A percentile compares a stretch with the other conserved stretches of the same genome.
These are phyloP conservation scores for Hippolais icterina DNA, from an alignment of 2,113 vertebrate genomes.

Conservation along the genomic window DNA sequence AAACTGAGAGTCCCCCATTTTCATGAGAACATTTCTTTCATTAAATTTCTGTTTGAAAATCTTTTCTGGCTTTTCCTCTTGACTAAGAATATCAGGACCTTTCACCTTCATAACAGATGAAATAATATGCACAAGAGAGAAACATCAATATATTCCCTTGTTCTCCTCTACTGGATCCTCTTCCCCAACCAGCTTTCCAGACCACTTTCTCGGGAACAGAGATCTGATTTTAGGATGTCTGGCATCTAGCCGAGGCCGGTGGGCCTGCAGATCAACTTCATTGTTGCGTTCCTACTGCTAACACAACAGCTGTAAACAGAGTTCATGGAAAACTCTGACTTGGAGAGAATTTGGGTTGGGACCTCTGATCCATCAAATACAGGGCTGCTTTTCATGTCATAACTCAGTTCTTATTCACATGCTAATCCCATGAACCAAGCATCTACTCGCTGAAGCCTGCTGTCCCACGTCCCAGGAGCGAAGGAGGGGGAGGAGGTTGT, in stretches of 20 bases:
- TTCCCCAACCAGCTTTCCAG: neutral
- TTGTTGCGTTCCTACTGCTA: rapidly evolving
- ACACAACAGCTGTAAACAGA: neutral
- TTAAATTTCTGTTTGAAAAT: neutral
- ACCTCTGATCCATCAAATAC: neutral
- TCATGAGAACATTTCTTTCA: neutral
- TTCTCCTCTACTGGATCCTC: neutral
- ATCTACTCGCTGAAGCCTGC: rapidly evolving
- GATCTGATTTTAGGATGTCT: neutral
- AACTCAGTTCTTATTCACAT: neutral
- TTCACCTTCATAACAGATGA: neutral
- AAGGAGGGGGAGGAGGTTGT: neutral
- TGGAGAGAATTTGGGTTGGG: neutral
- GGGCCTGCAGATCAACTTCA: neutral
- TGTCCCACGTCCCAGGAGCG: neutral
- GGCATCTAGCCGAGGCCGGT: neutral
- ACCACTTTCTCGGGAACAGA: neutral
- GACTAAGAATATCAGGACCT: neutral
- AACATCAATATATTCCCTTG: neutral
- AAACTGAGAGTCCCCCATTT: neutral
- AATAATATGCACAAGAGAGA: neutral
- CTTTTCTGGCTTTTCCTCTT: neutral
- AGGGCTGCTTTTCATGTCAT: neutral
- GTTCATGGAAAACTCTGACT: neutral
- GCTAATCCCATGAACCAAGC: neutral